These are phyloP conservation scores for Pocillopora meandrina DNA, from an alignment of 92 coral and sea anemone species.

Conservation along the genomic window DNA sequence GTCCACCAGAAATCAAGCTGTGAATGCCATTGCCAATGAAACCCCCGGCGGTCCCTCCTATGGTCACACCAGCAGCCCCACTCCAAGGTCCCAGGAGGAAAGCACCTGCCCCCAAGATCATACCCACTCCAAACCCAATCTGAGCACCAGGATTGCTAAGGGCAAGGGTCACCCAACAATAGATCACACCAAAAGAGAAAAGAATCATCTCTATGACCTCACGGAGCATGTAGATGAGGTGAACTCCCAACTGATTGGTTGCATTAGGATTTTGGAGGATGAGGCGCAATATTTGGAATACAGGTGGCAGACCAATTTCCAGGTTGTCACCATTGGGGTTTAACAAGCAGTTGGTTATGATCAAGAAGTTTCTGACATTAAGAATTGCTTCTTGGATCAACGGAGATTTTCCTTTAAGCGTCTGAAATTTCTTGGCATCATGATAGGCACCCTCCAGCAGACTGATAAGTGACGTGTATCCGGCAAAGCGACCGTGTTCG, in stretches of 20 bases:
- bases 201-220: constrained; percentile 62
- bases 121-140: constrained; percentile 74
- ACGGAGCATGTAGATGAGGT: constrained; percentile 44
- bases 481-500: constrained; percentile 30
- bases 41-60: constrained; percentile 64
- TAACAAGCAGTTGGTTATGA: constrained; percentile 73
- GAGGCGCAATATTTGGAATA: constrained; percentile 38
- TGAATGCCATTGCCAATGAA: constrained; percentile 67
- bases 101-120: constrained; percentile 38
- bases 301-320: constrained; percentile 43
- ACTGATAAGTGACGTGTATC: constrained; percentile 53
- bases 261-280: constrained; percentile 27
- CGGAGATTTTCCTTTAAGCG: constrained; percentile 5
- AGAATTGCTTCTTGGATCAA: constrained; percentile 50
- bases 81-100: constrained; percentile 36
- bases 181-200: constrained; percentile 78
- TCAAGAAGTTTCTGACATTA: constrained; percentile 73
- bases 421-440: constrained; percentile 27
- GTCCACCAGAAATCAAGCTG: constrained; percentile 18
- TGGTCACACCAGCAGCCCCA: constrained; percentile 45
- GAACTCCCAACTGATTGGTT: neutral
- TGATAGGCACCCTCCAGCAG: constrained; percentile 42
- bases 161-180: constrained; percentile 71
- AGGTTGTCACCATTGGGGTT: constrained; percentile 64
- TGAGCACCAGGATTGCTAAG: constrained; percentile 64